Base-by-base conservation (phyloP, 2,888 invertebrate species). In the Peribatodes rhomboidaria region DNA sequence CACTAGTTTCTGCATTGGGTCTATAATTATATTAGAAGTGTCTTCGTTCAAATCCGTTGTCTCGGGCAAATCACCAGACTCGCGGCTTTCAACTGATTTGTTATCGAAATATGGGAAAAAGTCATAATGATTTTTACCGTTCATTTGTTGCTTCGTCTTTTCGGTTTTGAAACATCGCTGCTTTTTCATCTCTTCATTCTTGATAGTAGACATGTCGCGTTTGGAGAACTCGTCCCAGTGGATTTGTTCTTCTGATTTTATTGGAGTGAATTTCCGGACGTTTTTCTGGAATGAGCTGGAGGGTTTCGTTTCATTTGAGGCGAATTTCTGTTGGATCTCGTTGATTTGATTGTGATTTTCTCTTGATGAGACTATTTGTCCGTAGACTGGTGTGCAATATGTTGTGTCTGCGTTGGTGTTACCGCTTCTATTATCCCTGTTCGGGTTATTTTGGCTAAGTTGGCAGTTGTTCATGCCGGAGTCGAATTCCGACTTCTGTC, bases 1-100 rank as follows among this genome's bases (percentile, higher is more conserved):
- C 85, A 88, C 89, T 89, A 93, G 62, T 75, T 93, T 92, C 87
- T 91, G 93, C 93, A 93, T 90, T 86, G 93, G 88, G 81, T 93
- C 91, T 91, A 93, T 75, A 82, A 93, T 90, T 82, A 91, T 85
- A 83, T 90, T 89, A 88, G 89, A 86, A 85, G 85, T 87, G 72
- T 89, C 90, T 65, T 89, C 88, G 61, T 80, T 82, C 68, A 78
- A 74, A 31, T 69, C 73, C 27, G 18, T 53, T 16, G 67, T 50
- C 33, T 68, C 69, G 2, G 58, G 55, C 2, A 60, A 22, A n/a
- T 73, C 70, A 8, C 69, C 60, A 10, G 61, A 66, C 0, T 78
- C 70, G 9, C 74, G 70, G 47, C 80, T 81, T 0, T 85, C 80
- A 9, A 76, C 75, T 33, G 81, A 67, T 77, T 92, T 92, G 86